Evolutionary conservation across 2,113 vertebrate species (phyloP), one percentile per base, ranked within the genome.

Genomic region (Balaenoptera acutorostrata): DNA sequence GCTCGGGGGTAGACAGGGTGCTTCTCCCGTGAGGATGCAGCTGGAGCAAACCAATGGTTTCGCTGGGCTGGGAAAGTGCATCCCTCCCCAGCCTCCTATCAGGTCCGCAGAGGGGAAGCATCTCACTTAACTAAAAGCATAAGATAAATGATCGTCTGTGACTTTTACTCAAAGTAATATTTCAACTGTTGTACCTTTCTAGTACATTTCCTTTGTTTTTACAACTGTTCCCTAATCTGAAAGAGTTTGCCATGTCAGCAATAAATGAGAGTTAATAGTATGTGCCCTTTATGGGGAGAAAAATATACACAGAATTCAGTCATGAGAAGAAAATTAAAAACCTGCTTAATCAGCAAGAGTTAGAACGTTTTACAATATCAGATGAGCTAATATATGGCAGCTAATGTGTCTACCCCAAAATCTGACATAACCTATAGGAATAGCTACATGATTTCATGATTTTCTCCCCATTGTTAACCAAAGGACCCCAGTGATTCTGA

Each of bases 131-230:
- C 64, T 46, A 69, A 61, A 5, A 52, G 71, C 55, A 71, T 81
- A 83, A 55, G 81, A 88, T 18, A 77, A 74, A 95, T 33, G 41
- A 23, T 3, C 27, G 31, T 11, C 90, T 87, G 49, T 36, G 91
- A 49, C 75, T 88, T 39, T 29, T 10, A 17, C 69, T 81, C 52
- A 31, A 11, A 84, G 88, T 33, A n/a, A 13, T 93, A 93, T 80
- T 93, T 93, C 95, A 84, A 36, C 10, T 1, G 33, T 17, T 46
- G 77, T 66, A 44, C 39, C 71, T 81, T 52, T 39, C 81, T 44
- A 64, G 52, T 69, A 6, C 49, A 27, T 71, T 81, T n/a, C 85
- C 93, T 93, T 85, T 95, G 77, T 93, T 97, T 96, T 97, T 63
- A 82, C 92, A 93, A 92, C 87, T 66, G 63, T 5, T 80, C 8